Conservation (phyloP, 2,797 vertebrate genomes). For the Fundulus diaphanus region DNA sequence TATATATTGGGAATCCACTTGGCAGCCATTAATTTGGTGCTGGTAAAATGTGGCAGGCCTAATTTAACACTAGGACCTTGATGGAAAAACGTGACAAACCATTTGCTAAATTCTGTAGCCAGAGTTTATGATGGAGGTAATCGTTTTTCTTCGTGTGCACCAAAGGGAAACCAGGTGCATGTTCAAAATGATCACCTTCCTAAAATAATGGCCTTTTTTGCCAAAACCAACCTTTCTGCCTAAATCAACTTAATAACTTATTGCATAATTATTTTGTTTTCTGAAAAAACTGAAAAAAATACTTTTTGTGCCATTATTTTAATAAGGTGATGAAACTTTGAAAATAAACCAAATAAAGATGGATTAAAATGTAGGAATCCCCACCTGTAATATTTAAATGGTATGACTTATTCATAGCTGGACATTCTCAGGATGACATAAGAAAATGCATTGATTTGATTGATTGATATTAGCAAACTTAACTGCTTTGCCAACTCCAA, state of each 20-base stretch:
- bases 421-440: neutral
- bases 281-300: no score
- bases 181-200: no score
- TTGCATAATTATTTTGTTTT: no score
- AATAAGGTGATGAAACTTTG: no score
- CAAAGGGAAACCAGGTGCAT: neutral
- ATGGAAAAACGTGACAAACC: neutral
- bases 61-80: neutral
- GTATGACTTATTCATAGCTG: neutral
- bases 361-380: neutral
- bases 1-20: constrained; percentile 35
- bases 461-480: neutral
- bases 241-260: no score
- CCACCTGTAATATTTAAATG: neutral
- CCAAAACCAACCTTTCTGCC: no score
- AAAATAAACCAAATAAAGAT: neutral
- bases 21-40: constrained; percentile 28
- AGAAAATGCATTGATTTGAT: neutral
- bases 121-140: neutral
- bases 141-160: neutral
- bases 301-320: no score
- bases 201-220: no score
- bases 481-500: neutral
- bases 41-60: constrained; percentile 12
- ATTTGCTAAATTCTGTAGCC: neutral